Percentiles rank a stretch among this genome's conserved stretches.
These are phyloP conservation scores for Zapus hudsonius DNA, from an alignment of 2,113 vertebrate species.

Conservation along the genomic window DNA sequence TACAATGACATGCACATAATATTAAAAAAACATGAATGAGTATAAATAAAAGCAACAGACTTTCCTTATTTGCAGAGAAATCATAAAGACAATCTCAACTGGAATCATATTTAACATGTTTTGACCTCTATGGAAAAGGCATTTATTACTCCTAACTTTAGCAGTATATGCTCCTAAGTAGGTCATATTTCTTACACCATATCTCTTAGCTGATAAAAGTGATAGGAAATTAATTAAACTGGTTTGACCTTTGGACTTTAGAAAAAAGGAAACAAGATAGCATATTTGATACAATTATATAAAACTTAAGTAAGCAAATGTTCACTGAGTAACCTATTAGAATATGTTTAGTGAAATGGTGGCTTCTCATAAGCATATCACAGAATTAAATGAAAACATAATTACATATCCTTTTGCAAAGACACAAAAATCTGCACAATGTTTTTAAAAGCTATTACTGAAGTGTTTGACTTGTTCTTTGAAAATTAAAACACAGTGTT, in stretches of 20 bases:
- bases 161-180: not conserved
- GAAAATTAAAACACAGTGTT: too few relatives aligned
- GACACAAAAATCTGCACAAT: not conserved
- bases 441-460: too few relatives aligned
- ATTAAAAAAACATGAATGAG: not conserved
- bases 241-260: conserved; percentile 31
- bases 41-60: not conserved
- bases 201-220: not conserved
- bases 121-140: conserved; percentile 16
- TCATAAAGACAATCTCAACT: not conserved
- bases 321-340: conserved; percentile 17
- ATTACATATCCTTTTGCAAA: conserved; percentile 12
- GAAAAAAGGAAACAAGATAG: too few relatives aligned
- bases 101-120: not conserved
- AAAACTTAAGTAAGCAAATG: conserved; percentile 22
- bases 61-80: not conserved
- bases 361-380: not conserved
- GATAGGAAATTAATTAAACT: conserved; percentile 43
- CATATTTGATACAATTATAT: too few relatives aligned
- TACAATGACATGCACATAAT: too few relatives aligned
- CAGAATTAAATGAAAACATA: conserved; percentile 2
- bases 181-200: not conserved
- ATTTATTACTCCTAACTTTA: not conserved
- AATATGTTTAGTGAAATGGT: not conserved
- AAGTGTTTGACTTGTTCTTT: too few relatives aligned